Conservation (phyloP, 2,797 vertebrate genomes). For the Epinephelus awoara region DNA sequence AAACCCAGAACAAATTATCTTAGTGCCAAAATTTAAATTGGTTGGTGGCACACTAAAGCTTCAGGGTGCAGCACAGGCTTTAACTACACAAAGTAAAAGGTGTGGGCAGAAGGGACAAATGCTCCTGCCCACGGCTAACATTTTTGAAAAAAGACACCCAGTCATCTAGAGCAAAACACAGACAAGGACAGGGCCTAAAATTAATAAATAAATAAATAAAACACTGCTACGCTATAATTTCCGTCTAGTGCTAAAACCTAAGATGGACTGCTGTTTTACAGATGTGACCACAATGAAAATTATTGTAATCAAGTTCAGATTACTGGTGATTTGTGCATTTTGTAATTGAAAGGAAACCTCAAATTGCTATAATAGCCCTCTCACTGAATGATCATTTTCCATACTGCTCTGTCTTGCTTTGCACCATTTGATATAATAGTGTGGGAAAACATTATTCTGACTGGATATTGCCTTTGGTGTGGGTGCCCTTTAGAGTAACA, state of each 20-base stretch:
- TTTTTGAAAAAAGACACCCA: constrained; percentile 17
- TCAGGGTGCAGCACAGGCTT: constrained; percentile 39
- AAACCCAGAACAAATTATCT: constrained; percentile 63
- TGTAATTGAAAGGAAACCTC: constrained; percentile 25
- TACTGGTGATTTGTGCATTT: constrained; percentile 32
- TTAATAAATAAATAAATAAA: background rate
- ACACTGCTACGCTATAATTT: background rate
- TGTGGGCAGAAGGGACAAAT: constrained; percentile 40
- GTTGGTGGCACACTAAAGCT: constrained; percentile 37
- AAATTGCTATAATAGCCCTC: constrained; percentile 11
- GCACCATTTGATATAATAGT: constrained; percentile 14
- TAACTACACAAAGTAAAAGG: constrained; percentile 47
- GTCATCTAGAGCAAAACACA: constrained; percentile 27
- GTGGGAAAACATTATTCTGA: constrained; percentile 25
- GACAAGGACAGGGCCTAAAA: constrained; percentile 7
- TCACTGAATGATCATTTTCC: constrained; percentile 1
- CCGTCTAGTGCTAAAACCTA: background rate
- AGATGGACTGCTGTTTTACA: constrained; percentile 16
- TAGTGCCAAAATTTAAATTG: constrained; percentile 58
- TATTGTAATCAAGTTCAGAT: constrained; percentile 20
- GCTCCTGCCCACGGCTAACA: constrained; percentile 27
- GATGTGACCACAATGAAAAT: constrained; percentile 23
- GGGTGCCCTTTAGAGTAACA: constrained; percentile 32
- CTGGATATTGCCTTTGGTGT: constrained; percentile 11
- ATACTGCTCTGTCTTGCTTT: background rate